Percentiles rank a stretch among this genome's conserved stretches.
These are phyloP conservation scores for Coenobita brevimanus DNA, from an alignment of 1,140 invertebrate species.

Conservation along the genomic window DNA sequence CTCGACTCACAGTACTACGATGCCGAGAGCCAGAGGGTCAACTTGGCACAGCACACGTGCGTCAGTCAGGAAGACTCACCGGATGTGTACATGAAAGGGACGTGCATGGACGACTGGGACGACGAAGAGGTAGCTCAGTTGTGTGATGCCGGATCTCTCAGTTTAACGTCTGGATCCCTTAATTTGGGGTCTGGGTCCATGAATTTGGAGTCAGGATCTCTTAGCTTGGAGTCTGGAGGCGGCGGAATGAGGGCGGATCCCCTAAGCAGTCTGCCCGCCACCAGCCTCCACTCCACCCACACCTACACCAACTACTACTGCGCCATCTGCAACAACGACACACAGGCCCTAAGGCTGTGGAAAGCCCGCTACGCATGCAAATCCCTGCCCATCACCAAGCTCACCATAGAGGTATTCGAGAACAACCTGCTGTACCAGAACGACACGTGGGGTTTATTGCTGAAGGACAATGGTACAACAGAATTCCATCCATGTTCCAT, in stretches of 20 bases:
- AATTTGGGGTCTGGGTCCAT: no score
- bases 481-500: slow-evolving; percentile 71
- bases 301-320: slow-evolving; percentile 78
- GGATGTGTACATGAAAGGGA: slow-evolving; percentile 74
- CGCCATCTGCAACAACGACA: slow-evolving; percentile 76
- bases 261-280: slow-evolving; percentile 74
- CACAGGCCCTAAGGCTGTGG: slow-evolving; percentile 72
- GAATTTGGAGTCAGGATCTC: no score
- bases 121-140: slow-evolving; percentile 68
- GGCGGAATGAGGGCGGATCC: slow-evolving; percentile 72
- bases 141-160: slow-evolving; percentile 69
- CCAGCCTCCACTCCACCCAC: slow-evolving; percentile 72
- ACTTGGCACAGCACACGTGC: slow-evolving; percentile 72
- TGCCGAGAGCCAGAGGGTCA: slow-evolving; percentile 70
- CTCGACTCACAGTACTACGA: slow-evolving; percentile 73
- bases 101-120: slow-evolving; percentile 73
- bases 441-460: neutral
- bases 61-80: slow-evolving; percentile 72
- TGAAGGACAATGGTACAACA: neutral
- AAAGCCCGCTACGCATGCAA: slow-evolving; percentile 68
- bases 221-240: slow-evolving; percentile 5
- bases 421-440: neutral
- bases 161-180: slow-evolving; percentile 17
- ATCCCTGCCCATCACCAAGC: no score
- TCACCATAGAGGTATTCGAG: neutral